Base-by-base conservation (phyloP, 1,140 invertebrate species). In the Drosophila pachea region DNA sequence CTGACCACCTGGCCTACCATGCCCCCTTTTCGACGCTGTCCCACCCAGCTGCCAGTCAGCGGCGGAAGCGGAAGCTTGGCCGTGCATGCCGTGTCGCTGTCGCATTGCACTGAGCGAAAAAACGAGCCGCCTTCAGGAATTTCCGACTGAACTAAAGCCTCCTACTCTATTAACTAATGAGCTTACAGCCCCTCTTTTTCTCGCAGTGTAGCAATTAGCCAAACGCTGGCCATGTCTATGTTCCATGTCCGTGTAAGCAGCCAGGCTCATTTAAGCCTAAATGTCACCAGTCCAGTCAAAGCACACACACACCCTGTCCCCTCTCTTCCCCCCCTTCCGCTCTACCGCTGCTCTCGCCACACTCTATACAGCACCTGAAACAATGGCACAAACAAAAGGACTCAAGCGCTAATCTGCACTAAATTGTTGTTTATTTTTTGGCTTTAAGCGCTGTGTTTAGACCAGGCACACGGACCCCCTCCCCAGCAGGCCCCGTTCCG, bases 351-450 rank as follows among this genome's bases (percentile, higher is more conserved):
- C n/a, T n/a, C n/a, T n/a, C n/a, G n/a, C n/a, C n/a, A n/a, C n/a
- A n/a, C n/a, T n/a, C n/a, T n/a, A n/a, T 14, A 49, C n/a, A 45
- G 38, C 63, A 64, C n/a, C 63, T 56, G 62, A 73, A 84, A 84
- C 79, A 84, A 84, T 76, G 81, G 81, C 66, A 49, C 40, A 81
- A 86, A 84, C 81, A 86, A 81, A 84, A 61, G 76, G 63, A 68
- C 49, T 59, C 35, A n/a, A 64, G 53, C 54, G 76, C 77, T 86
- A 86, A 86, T 86, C 82, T 86, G 22, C 82, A 86, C 81, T 86
- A 86, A 86, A 86, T 86, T 86, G 82, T 86, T 86, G 82, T 86
- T 86, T 86, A 81, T 86, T 86, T 84, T 86, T 86, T 81, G 82
- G 82, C 82, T 81, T 86, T 86, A 86, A 86, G 76, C 82, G 74